Evolutionary conservation across 2,888 invertebrate species (phyloP).

Genomic region (Caenorhabditis sulstoni): DNA sequence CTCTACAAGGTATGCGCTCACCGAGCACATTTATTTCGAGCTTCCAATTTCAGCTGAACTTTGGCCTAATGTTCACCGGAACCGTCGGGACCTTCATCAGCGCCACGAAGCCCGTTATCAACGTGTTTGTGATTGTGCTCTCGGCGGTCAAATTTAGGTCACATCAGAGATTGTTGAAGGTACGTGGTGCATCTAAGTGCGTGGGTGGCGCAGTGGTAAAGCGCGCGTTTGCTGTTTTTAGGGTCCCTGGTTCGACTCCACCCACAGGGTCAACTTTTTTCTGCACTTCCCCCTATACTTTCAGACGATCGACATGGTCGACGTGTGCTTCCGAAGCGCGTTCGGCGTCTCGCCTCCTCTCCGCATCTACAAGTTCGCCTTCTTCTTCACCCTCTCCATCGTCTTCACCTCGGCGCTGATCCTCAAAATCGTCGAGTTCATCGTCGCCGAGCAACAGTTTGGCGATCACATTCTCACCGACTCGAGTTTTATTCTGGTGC

Average conservation of each 20-base stretch:
- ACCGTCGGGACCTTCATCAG: conserved; percentile 77
- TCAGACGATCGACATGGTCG: conserved; percentile 69
- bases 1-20: conserved; percentile 67
- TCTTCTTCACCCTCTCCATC: conserved; percentile 62
- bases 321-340: conserved; percentile 75
- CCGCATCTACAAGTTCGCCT: conserved; percentile 63
- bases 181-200: too few species aligned
- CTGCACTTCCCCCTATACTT: background rate
- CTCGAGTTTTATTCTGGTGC: conserved; percentile 71
- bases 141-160: conserved; percentile 63
- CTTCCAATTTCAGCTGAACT: conserved; percentile 52
- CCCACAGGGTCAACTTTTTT: too few species aligned
- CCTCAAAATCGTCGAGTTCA: conserved; percentile 66
- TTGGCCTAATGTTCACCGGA: conserved; percentile 76
- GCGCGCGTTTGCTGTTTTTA: too few species aligned
- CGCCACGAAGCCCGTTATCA: conserved; percentile 76
- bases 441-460: conserved; percentile 61
- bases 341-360: conserved; percentile 74
- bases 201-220: too few species aligned
- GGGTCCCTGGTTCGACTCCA: too few species aligned
- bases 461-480: conserved; percentile 56
- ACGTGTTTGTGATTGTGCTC: conserved; percentile 69
- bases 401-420: conserved; percentile 67
- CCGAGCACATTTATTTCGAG: background rate
- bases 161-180: conserved; percentile 56